Base-by-base conservation (phyloP, 2,888 invertebrate species). In the Ecliptopera silaceata region DNA sequence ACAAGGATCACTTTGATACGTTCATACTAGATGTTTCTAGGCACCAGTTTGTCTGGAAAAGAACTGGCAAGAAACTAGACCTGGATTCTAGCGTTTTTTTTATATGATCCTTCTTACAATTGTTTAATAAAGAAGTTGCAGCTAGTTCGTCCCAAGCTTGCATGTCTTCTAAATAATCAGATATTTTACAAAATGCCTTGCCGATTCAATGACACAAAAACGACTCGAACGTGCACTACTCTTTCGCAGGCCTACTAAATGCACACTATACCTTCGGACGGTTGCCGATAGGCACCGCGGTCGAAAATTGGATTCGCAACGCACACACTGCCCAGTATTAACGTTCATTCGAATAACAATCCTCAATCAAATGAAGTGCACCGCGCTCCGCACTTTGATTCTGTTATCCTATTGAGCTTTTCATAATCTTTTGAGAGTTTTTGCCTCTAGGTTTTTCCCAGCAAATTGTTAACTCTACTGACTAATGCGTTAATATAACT, bases 361-460 rank as follows among this genome's bases (percentile, higher is more conserved):
- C 74, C 75, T 77, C 87, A 87, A 89, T 88, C 84, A 88, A 81
- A 82, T 75, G 71, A 67, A 77, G 75, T 79, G 76, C 74, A 65
- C 68, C 47, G 17, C 29, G 41, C 20, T 47, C 17, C 47, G 55
- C 56, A 36, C 29, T 34, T 49, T 53, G 41, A 46, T 51, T 54
- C 32, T 11, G 31, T 42, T 60, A 58, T 58, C 13, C 55, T 45
- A 42, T 51, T 51, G 52, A 34, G 17, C 56, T 59, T 41, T 18
- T 51, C 46, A 52, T 42, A 42, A 46, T 45, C 32, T 41, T 54
- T 51, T 54, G 11, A 34, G 36, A 36, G 11, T 54, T 36, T 51
- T 45, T 38, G 48, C 5, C 31, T 26, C 6, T 15, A n/a, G 31
- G 47, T 18, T 36, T n/a, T 17, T 26, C 26, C 6, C 1, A 13